Evolutionary conservation across 2,113 vertebrate genomes (phyloP), one percentile per base, ranked within the genome.

Genomic region (Esox niger): DNA sequence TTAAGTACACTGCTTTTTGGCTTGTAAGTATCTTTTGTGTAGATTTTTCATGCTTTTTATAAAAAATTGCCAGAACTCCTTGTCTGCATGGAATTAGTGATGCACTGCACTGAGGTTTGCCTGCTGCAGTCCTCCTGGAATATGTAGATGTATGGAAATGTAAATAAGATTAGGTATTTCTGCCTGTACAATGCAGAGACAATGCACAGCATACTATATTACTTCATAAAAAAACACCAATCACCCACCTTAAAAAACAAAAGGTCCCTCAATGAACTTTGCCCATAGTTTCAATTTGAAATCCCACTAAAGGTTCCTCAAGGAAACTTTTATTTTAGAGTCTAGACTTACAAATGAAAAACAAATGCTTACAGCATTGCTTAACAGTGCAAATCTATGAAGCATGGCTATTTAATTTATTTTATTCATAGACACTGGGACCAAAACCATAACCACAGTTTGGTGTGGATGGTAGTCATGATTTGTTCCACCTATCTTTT

Each of bases 161-260:
- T 74, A 79, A 82, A 73, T 78, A 78, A 71, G 59, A 77, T 70
- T 72, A 68, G 52, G 65, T 68, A 54, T 57, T 30, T 70, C 47
- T 54, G 71, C 47, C 57, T 64, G 52, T 62, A 62, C 62, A 6
- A 13, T 26, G 56, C 52, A 59, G 59, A 59, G 67, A 72, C 74
- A 77, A 68, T 68, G 74, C 43, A 57, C 33, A 61, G 59, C 43
- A 11, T 63, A 29, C n/a, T n/a, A n/a, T n/a, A n/a, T n/a, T n/a
- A n/a, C n/a, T n/a, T n/a, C n/a, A n/a, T n/a, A n/a, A n/a, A n/a
- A n/a, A n/a, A n/a, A n/a, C n/a, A n/a, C n/a, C n/a, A n/a, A n/a
- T n/a, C n/a, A n/a, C n/a, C n/a, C n/a, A n/a, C n/a, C n/a, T n/a
- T n/a, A n/a, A n/a, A n/a, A n/a, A n/a, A n/a, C n/a, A n/a, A n/a